Base-by-base conservation (phyloP, 2,888 invertebrate species). In the Caenorhabditis zanzibari region DNA sequence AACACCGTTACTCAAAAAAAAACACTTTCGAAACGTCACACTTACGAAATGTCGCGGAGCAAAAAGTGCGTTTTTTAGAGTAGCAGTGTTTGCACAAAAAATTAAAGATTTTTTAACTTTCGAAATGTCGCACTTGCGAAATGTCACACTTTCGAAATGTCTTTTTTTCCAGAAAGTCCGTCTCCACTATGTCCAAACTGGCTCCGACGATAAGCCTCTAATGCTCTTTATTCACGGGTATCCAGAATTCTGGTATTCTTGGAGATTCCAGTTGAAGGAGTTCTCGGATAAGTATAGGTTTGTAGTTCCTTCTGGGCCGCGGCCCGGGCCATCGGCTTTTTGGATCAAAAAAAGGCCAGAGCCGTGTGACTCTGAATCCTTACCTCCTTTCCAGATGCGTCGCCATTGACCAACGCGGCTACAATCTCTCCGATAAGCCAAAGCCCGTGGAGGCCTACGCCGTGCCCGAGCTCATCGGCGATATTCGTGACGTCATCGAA, bases 181-280 rank as follows among this genome's bases (percentile, higher is more conserved):
- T 10, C 77, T 87, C 0, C 87, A 87, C 38, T 87, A 87, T 52
- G 87, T 87, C 1, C 86, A 87, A 72, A 85, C 85, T 9, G 87
- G 87, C 0, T n/a, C 41, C 0, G 82, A 87, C 59, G 82, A 84
- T 0, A 95, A 95, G 87, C 95, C 95, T 0, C 92, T 95, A 74
- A 95, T 95, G 94, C 85, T 95, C 49, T 95, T 95, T 87, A 87
- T 95, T 0, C 95, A 95, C 90, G 95, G 95, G 12, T 95, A 95
- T 89, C 95, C 95, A 0, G 95, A 95, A 90, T 95, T 95, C 91
- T 95, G 95, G 95, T 95, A 95, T 92, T 95, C 95, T 0, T 95
- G 95, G 95, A 93, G 95, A 75, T 93, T 95, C 92, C 95, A 95
- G 92, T 93, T 95, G 12, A 93, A 94, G 52, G 94, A 95, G 82